Percentiles rank a stretch among this genome's conserved stretches.
Evolutionary conservation across 2,113 vertebrate genomes (phyloP).

Genomic region (Osmerus eperlanus): DNA sequence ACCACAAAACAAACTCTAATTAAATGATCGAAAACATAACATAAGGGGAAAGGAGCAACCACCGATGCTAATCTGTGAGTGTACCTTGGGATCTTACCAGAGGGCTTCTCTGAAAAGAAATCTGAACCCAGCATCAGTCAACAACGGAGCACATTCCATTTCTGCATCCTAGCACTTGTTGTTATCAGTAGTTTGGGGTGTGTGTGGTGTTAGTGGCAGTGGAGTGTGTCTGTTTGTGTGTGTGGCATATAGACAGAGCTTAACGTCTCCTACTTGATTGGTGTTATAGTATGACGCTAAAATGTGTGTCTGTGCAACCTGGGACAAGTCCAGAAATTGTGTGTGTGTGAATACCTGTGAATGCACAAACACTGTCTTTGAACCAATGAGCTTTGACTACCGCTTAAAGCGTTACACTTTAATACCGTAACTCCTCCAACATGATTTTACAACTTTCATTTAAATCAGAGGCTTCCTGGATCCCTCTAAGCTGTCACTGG

Average conservation of each 20-base stretch:
- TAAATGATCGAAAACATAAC: conserved; percentile 46
- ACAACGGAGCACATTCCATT: conserved; percentile 27
- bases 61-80: conserved; percentile 35
- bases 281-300: no score
- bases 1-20: conserved; percentile 50
- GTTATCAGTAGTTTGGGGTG: conserved; percentile 8
- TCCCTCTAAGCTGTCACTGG: no score
- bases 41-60: conserved; percentile 26
- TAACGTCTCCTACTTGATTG: no score
- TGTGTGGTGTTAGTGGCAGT: conserved; percentile 4
- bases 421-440: no score
- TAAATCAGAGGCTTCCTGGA: no score
- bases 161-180: conserved; percentile 8
- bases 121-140: conserved; percentile 27
- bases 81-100: not conserved
- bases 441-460: no score
- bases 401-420: no score
- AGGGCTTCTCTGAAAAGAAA: not conserved
- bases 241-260: not conserved
- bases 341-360: no score
- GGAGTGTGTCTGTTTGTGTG: not conserved
- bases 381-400: no score
- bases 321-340: no score
- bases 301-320: no score
- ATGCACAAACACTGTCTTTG: no score